Percentiles rank a stretch among this genome's conserved stretches.
phyloP scores from a whole-genome alignment of 2,888 invertebrate genomes.

The Marasmarcha lunaedactyla region DNA sequence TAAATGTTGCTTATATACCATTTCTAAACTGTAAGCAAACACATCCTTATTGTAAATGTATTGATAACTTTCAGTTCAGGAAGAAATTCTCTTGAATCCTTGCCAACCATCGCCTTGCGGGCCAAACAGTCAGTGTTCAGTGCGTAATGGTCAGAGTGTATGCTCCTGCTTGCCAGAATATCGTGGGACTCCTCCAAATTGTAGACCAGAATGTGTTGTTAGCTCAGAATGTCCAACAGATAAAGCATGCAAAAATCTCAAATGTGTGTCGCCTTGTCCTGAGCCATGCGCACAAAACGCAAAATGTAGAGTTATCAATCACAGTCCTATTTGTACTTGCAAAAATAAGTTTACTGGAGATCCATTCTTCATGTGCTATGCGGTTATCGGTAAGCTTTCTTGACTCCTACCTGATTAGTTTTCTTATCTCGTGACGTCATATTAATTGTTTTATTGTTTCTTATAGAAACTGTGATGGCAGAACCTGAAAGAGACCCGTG shows the following conservation, averaged over 20 bases:
- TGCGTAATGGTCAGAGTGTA: conserved; percentile 71
- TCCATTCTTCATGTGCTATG: conserved; percentile 75
- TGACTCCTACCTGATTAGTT: not conserved
- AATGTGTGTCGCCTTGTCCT: conserved; percentile 79
- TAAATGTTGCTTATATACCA: no score
- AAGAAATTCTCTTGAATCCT: conserved; percentile 46
- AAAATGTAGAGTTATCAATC: conserved; percentile 78
- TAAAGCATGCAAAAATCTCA: conserved; percentile 75
- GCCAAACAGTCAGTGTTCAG: conserved; percentile 72
- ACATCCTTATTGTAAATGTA: conserved; percentile 4
- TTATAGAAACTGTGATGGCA: conserved; percentile 10
- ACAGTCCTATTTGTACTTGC: conserved; percentile 79
- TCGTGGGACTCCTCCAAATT: conserved; percentile 76
- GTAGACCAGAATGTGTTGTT: conserved; percentile 80
- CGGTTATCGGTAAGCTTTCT: conserved; percentile 37
- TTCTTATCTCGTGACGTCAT: not conserved
- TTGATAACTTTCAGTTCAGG: conserved; percentile 28
- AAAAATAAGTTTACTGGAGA: conserved; percentile 70
- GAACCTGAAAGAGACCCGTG: conserved; percentile 68
- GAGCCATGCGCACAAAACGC: conserved; percentile 79
- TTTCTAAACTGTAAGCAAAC: conserved; percentile 5
- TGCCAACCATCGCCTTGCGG: conserved; percentile 75
- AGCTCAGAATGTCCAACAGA: conserved; percentile 75
- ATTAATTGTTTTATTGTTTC: not conserved
- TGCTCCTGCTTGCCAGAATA: conserved; percentile 79